Conservation (phyloP, 2,888 invertebrate species). For the Sinohyriopsis cumingii region DNA sequence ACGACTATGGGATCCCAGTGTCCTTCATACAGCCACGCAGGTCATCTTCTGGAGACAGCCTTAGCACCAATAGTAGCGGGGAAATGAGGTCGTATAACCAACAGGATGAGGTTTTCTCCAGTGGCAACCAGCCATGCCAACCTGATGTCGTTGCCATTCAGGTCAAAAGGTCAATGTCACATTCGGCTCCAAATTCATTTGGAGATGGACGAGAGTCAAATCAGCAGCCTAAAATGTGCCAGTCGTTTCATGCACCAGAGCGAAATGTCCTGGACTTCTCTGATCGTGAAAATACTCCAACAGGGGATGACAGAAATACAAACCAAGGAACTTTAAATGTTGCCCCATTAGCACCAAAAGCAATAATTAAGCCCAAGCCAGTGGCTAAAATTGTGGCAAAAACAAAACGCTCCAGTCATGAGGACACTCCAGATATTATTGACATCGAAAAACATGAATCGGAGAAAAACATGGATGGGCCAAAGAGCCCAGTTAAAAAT, state of each 20-base stretch:
- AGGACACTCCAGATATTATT: slow-evolving; percentile 58
- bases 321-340: slow-evolving; percentile 22
- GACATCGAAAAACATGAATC: slow-evolving; percentile 57
- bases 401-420: slow-evolving; percentile 58
- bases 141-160: slow-evolving; percentile 73
- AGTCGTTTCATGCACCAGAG: slow-evolving; percentile 76
- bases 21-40: slow-evolving; percentile 42
- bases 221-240: slow-evolving; percentile 75
- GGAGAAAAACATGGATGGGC: slow-evolving; percentile 52
- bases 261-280: slow-evolving; percentile 36
- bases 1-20: slow-evolving; percentile 39
- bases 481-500: slow-evolving; percentile 43
- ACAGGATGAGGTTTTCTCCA: slow-evolving; percentile 36
- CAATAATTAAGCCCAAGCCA: slow-evolving; percentile 80
- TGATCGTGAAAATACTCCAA: slow-evolving; percentile 48
- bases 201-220: slow-evolving; percentile 36
- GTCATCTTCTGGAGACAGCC: slow-evolving; percentile 61
- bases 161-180: slow-evolving; percentile 56
- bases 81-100: slow-evolving; percentile 29
- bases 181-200: slow-evolving; percentile 39
- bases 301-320: slow-evolving; percentile 42
- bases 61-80: slow-evolving; percentile 56
- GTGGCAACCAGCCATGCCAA: slow-evolving; percentile 52
- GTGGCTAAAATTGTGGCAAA: slow-evolving; percentile 64
- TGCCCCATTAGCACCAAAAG: slow-evolving; percentile 84